Evolutionary conservation across 1,140 invertebrate genomes (phyloP).

Genomic region (Aphelinus certus): DNA sequence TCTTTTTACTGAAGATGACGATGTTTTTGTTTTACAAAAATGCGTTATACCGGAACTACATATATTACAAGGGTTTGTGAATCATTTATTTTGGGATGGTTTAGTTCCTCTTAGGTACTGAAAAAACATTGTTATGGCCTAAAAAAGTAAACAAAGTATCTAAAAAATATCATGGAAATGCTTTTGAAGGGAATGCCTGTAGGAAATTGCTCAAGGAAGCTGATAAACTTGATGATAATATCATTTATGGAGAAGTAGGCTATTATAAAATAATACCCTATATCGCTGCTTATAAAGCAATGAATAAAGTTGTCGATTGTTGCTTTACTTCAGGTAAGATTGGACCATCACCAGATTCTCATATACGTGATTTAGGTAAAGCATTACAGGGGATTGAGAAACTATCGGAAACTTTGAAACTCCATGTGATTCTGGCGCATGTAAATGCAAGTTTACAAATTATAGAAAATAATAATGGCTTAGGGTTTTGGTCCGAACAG

Average conservation of each 20-base stretch:
- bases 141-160: slow-evolving; percentile 30
- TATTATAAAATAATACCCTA: slow-evolving; percentile 10
- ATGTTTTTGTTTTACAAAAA: slow-evolving; percentile 34
- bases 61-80: slow-evolving; percentile 38
- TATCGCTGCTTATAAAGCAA: slow-evolving; percentile 15
- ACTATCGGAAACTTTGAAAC: slow-evolving; percentile 16
- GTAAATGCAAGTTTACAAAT: slow-evolving; percentile 11
- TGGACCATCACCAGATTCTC: neutral
- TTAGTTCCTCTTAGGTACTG: slow-evolving; percentile 16
- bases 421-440: slow-evolving; percentile 20
- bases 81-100: slow-evolving; percentile 27
- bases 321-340: slow-evolving; percentile 15
- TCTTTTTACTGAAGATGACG: slow-evolving; percentile 28
- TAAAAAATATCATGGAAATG: slow-evolving; percentile 34
- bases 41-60: slow-evolving; percentile 6
- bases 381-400: slow-evolving; percentile 20
- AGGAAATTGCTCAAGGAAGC: slow-evolving; percentile 30
- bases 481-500: slow-evolving; percentile 31
- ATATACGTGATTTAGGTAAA: slow-evolving; percentile 25
- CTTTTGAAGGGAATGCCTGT: slow-evolving; percentile 37
- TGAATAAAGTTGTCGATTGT: slow-evolving; percentile 21
- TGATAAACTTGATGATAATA: slow-evolving; percentile 9
- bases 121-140: slow-evolving; percentile 38
- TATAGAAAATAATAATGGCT: slow-evolving; percentile 31
- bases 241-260: slow-evolving; percentile 15